phyloP scores from a whole-genome alignment of 1,140 invertebrate genomes.

The Hydropsyche tenuis region DNA sequence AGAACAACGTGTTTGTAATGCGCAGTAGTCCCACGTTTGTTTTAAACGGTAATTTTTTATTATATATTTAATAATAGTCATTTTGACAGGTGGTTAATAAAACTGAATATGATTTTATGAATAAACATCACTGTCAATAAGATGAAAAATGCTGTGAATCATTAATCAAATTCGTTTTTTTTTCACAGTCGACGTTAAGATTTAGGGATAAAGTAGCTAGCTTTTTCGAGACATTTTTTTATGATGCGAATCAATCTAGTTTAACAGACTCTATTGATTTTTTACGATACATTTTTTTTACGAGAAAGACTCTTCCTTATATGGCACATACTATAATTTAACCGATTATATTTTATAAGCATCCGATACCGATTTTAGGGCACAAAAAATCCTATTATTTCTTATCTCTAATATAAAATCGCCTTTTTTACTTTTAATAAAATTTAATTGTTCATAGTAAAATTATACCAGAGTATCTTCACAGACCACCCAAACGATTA shows the following conservation, averaged over 20 bases:
- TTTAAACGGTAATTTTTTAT: neutral
- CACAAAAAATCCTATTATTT: too few species aligned
- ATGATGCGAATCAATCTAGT: neutral
- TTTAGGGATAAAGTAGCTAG: neutral
- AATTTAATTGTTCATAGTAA: too few species aligned
- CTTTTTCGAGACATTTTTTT: neutral
- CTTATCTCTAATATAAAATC: too few species aligned
- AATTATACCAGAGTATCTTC: too few species aligned
- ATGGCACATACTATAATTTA: too few species aligned
- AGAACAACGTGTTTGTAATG: neutral
- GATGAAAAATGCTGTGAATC: conserved; percentile 6
- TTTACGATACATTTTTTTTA: neutral
- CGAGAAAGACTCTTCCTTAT: too few species aligned
- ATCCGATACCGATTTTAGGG: too few species aligned
- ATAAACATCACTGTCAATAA: conserved; percentile 22
- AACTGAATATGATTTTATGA: conserved; percentile 21
- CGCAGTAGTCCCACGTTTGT: neutral
- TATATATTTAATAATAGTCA: conserved; percentile 8
- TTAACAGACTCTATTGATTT: neutral
- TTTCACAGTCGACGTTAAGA: neutral
- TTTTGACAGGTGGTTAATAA: conserved; percentile 26
- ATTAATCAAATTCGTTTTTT: conserved; percentile 21
- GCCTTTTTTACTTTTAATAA: too few species aligned
- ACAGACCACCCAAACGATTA: too few species aligned
- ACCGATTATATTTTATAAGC: too few species aligned